Conservation (phyloP, 2,113 vertebrate species). For the Nycticorax nycticorax region DNA sequence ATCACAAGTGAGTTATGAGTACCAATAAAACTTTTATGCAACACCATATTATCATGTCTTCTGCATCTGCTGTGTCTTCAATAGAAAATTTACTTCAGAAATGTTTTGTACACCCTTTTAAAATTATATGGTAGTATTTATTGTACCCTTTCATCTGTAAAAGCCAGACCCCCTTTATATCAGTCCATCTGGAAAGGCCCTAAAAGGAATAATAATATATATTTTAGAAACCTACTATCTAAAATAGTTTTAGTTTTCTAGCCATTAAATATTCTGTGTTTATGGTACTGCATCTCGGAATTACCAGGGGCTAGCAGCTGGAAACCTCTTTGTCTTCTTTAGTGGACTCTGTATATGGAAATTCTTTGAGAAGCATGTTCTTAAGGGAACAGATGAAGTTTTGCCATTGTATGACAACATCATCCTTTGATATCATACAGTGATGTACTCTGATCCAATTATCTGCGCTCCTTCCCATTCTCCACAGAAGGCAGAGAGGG, state of each 20-base stretch:
- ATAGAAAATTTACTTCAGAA: constrained; percentile 40
- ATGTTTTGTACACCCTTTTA: constrained; percentile 23
- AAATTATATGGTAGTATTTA: constrained; percentile 30
- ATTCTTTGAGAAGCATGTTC: not conserved
- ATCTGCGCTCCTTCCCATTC: not conserved
- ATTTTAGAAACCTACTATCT: not conserved
- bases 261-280: not conserved
- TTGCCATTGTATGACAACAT: not conserved
- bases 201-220: constrained; percentile 21
- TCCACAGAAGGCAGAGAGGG: not conserved
- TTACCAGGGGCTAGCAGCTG: not conserved
- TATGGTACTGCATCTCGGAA: not conserved
- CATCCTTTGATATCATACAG: not conserved
- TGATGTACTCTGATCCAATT: not conserved
- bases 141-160: constrained; percentile 36
- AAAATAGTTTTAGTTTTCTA: not conserved
- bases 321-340: not conserved
- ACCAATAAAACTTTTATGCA: constrained; percentile 62
- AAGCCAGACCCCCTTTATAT: constrained; percentile 4
- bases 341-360: not conserved
- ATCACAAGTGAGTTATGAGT: constrained; percentile 49
- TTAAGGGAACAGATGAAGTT: not conserved
- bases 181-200: not conserved
- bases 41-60: constrained; percentile 32
- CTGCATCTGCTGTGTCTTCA: constrained; percentile 33